phyloP scores from a whole-genome alignment of 2,888 invertebrate genomes.

The Volucella bombylans region DNA sequence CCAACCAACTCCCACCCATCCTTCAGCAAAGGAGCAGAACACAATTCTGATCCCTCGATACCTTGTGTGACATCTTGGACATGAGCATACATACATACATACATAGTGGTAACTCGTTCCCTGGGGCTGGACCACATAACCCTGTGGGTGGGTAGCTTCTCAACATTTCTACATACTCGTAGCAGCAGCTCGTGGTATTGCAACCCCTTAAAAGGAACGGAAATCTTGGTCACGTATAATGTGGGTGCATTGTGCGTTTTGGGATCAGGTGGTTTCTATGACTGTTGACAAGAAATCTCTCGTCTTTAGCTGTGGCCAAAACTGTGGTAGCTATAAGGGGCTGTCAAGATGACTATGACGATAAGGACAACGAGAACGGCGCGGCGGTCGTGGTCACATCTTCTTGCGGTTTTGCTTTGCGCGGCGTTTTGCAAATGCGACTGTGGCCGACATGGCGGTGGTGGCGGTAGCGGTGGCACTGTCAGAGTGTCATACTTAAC shows the following conservation, averaged over 20 bases:
- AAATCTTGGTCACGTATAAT: constrained; percentile 67
- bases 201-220: constrained; percentile 36
- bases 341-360: too few relatives aligned
- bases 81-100: constrained; percentile 33
- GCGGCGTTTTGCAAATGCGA: constrained; percentile 4
- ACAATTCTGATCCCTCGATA: constrained; percentile 61
- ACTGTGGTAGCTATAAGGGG: too few relatives aligned
- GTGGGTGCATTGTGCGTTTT: constrained; percentile 65
- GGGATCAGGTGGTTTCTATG: constrained; percentile 71
- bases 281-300: constrained; percentile 66
- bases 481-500: constrained; percentile 7
- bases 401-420: constrained; percentile 31
- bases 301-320: background rate
- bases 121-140: constrained; percentile 29
- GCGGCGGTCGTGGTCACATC: constrained; percentile 45
- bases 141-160: constrained; percentile 18
- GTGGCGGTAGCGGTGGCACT: background rate
- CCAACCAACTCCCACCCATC: constrained; percentile 1
- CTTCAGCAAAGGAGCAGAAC: constrained; percentile 17
- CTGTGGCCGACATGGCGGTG: background rate
- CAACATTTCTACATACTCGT: background rate
- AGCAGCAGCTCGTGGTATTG: background rate
- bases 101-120: constrained; percentile 38
- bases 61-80: constrained; percentile 72
- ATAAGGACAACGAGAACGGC: background rate